These are phyloP conservation scores for Arenaria interpres DNA, from an alignment of 2,113 vertebrate species.

Conservation along the genomic window DNA sequence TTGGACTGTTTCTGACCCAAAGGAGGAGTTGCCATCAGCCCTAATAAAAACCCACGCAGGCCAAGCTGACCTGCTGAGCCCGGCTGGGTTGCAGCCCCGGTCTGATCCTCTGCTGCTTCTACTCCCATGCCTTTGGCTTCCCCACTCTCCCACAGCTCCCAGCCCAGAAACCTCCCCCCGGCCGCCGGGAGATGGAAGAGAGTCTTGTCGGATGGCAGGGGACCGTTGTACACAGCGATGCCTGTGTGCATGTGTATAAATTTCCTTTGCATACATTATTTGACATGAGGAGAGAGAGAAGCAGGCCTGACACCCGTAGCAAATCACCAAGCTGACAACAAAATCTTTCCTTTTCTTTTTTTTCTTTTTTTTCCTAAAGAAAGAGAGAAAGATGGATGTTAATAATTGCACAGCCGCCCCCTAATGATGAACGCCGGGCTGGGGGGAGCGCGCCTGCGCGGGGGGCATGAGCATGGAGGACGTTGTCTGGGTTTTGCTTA, in stretches of 20 bases:
- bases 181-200: accelerated
- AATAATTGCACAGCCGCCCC: not conserved
- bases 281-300: not conserved
- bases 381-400: not conserved
- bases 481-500: conserved; percentile 45
- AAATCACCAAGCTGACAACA: not conserved
- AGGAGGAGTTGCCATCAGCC: not conserved
- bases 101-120: not conserved
- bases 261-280: not conserved
- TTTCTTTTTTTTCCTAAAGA: not conserved
- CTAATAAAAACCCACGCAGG: accelerated
- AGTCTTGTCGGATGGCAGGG: not conserved
- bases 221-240: accelerated
- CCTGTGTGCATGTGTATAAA: not conserved
- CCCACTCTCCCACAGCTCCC: not conserved
- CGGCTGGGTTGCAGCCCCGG: not conserved
- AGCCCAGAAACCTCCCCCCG: not conserved
- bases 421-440: not conserved
- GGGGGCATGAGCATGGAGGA: not conserved
- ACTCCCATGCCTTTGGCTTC: not conserved
- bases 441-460: accelerated
- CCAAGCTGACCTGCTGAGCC: not conserved
- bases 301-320: not conserved
- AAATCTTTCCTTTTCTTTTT: not conserved
- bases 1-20: not conserved